Evolutionary conservation across 1,140 invertebrate species (phyloP), one percentile per base, ranked within the genome.

Genomic region (Uloborus diversus): DNA sequence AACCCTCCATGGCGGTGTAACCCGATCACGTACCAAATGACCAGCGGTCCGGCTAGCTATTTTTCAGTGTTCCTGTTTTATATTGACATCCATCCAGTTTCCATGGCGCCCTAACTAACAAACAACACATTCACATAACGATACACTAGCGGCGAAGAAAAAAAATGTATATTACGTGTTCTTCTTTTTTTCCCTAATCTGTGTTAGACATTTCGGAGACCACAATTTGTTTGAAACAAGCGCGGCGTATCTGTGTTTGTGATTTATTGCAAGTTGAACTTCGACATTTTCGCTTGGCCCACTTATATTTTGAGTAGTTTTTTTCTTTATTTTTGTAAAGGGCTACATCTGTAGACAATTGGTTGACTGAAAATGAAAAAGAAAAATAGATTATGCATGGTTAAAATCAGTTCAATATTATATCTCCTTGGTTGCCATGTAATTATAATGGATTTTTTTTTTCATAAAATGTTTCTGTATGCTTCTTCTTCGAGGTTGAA

Each of bases 151-250:
- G 64, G 27, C 17, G 42, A 30, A 49, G 51, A 33, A 61, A 61
- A 73, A 73, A 53, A 73, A 73, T 73, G 69, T 73, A 73, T 61
- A 73, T 73, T 73, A 73, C 69, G 37, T 42, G 59, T 11, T 13
- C 35, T 56, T 73, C 32, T 65, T 61, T 56, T 71, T 71, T 57
- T 37, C 20, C 49, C 35, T 73, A 35, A 61, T 71, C 20, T 33
- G 11, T 32, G 37, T 61, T 73, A 73, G 35, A 73, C 35, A 59
- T 73, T 73, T 59, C 61, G 32, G 56, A 61, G 23, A 47, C 33
- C 69, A 20, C 69, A 73, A 73, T 73, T 73, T 73, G 69, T 61
- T 73, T 73, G 69, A 73, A 73, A 73, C 57, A 30, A 30, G 56
- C 20, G 20, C 33, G 9, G 20, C 33, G 57, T 56, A 56, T 69